Evolutionary conservation across 2,888 invertebrate species (phyloP), one percentile per base, ranked within the genome.

Genomic region (Hirtodrosophila trivittata): DNA sequence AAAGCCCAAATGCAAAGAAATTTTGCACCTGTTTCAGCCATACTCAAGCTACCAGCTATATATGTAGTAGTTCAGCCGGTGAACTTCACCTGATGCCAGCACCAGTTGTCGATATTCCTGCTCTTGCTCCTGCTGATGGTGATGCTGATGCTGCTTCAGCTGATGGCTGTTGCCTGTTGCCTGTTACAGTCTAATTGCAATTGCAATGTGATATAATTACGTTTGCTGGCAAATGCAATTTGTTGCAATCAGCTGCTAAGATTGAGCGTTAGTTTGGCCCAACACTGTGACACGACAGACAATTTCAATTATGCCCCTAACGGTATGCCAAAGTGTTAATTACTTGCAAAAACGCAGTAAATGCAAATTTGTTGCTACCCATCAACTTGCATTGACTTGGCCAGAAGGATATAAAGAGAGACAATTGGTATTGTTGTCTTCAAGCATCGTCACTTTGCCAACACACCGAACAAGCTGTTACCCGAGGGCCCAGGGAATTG

Each of bases 151-250:
- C 14, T 13, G 28, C 8, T 26, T 13, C 35, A 10, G 30, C n/a
- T 25, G 28, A 14, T 45, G 39, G 3, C 12, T 6, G 10, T 35
- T 12, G 35, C 13, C 10, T 38, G 38, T 14, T 9, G 14, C 8
- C 16, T 7, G 18, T 32, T 55, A 42, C 30, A 33, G 25, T 38
- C 62, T 78, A 78, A 80, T 86, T 80, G 84, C 77, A 76, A 69
- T 54, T 69, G 75, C 70, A 75, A 70, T 49, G 32, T 73, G 58
- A 72, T 83, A 60, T 80, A 86, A 80, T 80, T 80, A 65, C 51
- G 66, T 83, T 83, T 62, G 42, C 41, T 39, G 60, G 50, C 45
- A 72, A 80, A 83, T 73, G 58, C 66, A 86, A 80, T 80, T 80
- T 83, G 57, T 66, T 73, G 74, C 74, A 69, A 69, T 66, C 70